These are phyloP conservation scores for Enteromius thamalakanensis DNA, from an alignment of 2,797 vertebrate genomes.

Conservation along the genomic window DNA sequence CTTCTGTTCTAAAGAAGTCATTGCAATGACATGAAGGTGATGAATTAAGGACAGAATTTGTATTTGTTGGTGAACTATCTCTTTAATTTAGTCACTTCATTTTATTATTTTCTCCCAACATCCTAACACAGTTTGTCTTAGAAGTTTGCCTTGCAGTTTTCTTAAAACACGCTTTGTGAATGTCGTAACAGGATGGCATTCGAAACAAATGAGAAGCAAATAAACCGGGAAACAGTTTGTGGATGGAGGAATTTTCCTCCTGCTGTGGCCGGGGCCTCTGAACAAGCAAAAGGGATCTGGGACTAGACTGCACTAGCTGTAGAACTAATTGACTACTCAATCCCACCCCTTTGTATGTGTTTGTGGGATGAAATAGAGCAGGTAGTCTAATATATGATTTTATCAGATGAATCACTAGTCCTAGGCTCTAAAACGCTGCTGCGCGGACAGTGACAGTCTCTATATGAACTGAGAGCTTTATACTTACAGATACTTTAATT, in stretches of 20 bases:
- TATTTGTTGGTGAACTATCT: no score
- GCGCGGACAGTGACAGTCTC: not conserved
- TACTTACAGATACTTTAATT: not conserved
- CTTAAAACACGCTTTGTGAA: not conserved
- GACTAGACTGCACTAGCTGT: not conserved
- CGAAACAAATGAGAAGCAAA: conserved; percentile 27
- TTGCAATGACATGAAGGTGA: no score
- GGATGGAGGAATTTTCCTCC: conserved; percentile 5
- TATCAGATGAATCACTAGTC: conserved; percentile 25
- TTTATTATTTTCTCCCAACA: not conserved
- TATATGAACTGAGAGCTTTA: not conserved
- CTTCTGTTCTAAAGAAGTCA: no score
- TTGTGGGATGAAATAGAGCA: not conserved
- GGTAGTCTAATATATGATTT: conserved; percentile 26
- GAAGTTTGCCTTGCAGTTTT: not conserved
- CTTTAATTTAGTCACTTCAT: not conserved
- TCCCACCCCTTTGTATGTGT: not conserved
- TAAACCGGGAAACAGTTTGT: not conserved
- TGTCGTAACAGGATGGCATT: not conserved
- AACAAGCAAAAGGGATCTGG: not conserved
- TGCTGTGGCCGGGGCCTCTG: not conserved
- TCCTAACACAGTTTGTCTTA: not conserved
- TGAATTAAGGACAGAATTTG: no score
- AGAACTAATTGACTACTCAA: not conserved
- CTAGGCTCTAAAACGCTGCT: not conserved